Conservation (phyloP, 2,888 invertebrate genomes). For the Dicyrtoma fusca region DNA sequence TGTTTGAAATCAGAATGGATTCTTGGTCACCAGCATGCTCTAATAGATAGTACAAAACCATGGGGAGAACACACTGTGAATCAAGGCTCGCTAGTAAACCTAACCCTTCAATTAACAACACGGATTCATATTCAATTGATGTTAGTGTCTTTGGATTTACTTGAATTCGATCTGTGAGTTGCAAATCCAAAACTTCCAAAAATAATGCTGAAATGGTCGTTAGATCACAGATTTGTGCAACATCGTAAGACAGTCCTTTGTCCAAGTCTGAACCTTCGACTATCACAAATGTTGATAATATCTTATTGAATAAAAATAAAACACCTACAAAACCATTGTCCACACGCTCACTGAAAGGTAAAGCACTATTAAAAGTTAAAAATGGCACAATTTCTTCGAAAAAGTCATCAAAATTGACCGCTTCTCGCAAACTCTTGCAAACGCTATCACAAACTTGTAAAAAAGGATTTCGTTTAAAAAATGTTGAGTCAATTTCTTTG, state of each 20-base stretch:
- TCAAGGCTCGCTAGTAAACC: slow-evolving; percentile 36
- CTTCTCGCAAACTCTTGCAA: slow-evolving; percentile 38
- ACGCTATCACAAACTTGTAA: slow-evolving; percentile 20
- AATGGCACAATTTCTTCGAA: slow-evolving; percentile 43
- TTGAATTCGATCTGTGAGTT: slow-evolving; percentile 16
- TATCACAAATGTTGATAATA: neutral
- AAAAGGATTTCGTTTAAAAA: slow-evolving; percentile 4
- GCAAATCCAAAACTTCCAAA: slow-evolving; percentile 42
- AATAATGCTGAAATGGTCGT: slow-evolving; percentile 40
- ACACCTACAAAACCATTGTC: slow-evolving; percentile 18
- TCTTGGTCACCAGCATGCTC: slow-evolving; percentile 44
- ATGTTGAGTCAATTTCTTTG: neutral
- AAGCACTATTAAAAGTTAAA: slow-evolving; percentile 25
- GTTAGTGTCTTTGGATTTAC: slow-evolving; percentile 25
- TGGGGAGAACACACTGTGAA: slow-evolving; percentile 40
- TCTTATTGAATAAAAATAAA: slow-evolving; percentile 23
- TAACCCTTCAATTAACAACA: slow-evolving; percentile 46
- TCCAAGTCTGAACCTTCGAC: neutral
- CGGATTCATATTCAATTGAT: slow-evolving; percentile 35
- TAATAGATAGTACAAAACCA: slow-evolving; percentile 45
- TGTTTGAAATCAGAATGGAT: slow-evolving; percentile 14
- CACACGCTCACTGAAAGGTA: slow-evolving; percentile 17
- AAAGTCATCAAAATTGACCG: slow-evolving; percentile 39
- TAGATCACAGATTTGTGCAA: slow-evolving; percentile 32
- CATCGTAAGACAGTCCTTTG: neutral